phyloP scores from a whole-genome alignment of 2,888 invertebrate genomes.

The Ornithoptera priamus region DNA sequence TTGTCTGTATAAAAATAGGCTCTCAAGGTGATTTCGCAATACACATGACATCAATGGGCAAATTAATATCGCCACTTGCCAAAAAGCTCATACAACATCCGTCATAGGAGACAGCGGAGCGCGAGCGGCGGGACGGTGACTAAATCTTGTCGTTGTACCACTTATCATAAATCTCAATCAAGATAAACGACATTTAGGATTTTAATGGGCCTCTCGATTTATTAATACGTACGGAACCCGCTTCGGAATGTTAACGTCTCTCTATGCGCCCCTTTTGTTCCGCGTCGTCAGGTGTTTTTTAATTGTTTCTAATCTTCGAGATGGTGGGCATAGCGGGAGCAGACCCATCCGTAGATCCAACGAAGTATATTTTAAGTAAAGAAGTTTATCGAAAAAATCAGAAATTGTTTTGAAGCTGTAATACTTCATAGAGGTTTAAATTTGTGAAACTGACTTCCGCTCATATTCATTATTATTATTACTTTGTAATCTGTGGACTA shows the following conservation, averaged over 20 bases:
- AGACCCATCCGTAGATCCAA: conserved; percentile 16
- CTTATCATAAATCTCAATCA: conserved; percentile 77
- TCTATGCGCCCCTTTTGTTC: conserved; percentile 31
- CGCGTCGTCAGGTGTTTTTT: conserved; percentile 29
- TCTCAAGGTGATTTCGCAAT: conserved; percentile 19
- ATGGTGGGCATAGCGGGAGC: conserved; percentile 11
- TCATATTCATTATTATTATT: too few relatives aligned
- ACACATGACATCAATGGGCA: conserved; percentile 23
- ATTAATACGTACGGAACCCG: conserved; percentile 60
- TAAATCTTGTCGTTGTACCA: conserved; percentile 60
- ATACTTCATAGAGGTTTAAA: background rate
- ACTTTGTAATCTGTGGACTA: too few relatives aligned
- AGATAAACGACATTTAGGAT: conserved; percentile 73
- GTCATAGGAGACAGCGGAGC: conserved; percentile 21
- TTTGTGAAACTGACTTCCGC: too few relatives aligned
- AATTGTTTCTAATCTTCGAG: conserved; percentile 28
- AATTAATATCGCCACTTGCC: conserved; percentile 30
- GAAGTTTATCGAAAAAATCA: conserved; percentile 16
- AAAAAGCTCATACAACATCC: conserved; percentile 24
- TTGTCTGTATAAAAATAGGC: conserved; percentile 17
- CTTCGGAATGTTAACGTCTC: conserved; percentile 42
- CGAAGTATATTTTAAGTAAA: conserved; percentile 3
- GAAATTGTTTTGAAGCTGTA: background rate
- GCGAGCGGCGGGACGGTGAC: conserved; percentile 47
- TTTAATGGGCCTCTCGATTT: conserved; percentile 69